A percentile compares a stretch with the other conserved stretches of the same genome.
These are phyloP conservation scores for Gymnoscopelus braueri DNA, from an alignment of 2,797 vertebrate species.

Conservation along the genomic window DNA sequence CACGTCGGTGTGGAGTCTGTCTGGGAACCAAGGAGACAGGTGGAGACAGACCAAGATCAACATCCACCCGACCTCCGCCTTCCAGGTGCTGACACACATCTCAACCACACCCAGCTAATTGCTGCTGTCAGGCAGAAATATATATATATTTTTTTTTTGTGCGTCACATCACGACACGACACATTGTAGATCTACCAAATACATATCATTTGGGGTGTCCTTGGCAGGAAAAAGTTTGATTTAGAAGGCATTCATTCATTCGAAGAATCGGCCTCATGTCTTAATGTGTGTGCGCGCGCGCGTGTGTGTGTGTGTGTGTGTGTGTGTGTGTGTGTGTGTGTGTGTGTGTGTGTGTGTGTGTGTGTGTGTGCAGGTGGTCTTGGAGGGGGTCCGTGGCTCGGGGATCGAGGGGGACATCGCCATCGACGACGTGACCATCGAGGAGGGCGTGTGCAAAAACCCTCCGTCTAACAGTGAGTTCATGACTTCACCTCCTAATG, in stretches of 20 bases:
- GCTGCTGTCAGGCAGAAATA: too few species aligned
- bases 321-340: not conserved
- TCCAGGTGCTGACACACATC: conserved; percentile 81
- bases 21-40: conserved; percentile 91
- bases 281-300: too few species aligned
- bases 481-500: not conserved
- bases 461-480: conserved; percentile 91
- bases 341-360: not conserved
- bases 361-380: conserved; percentile 82
- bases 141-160: too few species aligned
- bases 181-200: too few species aligned
- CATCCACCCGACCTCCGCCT: conserved; percentile 90
- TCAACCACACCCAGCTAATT: not conserved
- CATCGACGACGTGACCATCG: conserved; percentile 92
- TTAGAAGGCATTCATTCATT: too few species aligned
- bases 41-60: conserved; percentile 92
- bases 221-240: too few species aligned
- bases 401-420: conserved; percentile 97
- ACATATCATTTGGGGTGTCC: too few species aligned
- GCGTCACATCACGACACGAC: too few species aligned
- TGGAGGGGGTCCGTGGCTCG: conserved; percentile 92
- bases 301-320: too few species aligned
- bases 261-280: too few species aligned
- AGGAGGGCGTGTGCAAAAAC: conserved; percentile 94
- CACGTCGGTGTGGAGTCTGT: conserved; percentile 87